Percentiles rank a stretch among this genome's conserved stretches.
phyloP scores from a whole-genome alignment of 2,888 invertebrate genomes.

The Spialia ferax region DNA sequence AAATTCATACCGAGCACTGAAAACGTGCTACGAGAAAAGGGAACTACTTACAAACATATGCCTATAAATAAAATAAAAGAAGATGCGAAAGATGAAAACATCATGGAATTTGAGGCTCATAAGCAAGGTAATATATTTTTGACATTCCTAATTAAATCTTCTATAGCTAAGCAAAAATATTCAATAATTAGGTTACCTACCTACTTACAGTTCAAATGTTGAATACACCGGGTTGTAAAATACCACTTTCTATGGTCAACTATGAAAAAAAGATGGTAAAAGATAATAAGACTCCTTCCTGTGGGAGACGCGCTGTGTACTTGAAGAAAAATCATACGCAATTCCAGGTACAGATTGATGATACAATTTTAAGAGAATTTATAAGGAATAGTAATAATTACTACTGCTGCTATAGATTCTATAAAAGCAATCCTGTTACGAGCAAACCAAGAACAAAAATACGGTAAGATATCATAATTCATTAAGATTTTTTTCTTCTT shows the following conservation, averaged over 20 bases:
- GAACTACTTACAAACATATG: conserved; percentile 59
- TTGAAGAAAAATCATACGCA: conserved; percentile 58
- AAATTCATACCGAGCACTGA: conserved; percentile 35
- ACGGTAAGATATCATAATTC: conserved; percentile 45
- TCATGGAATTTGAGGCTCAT: conserved; percentile 55
- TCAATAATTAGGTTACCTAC: conserved; percentile 10
- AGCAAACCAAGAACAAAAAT: conserved; percentile 49
- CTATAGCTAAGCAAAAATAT: not conserved
- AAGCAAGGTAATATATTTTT: conserved; percentile 53
- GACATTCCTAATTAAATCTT: too few relatives aligned
- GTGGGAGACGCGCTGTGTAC: conserved; percentile 68
- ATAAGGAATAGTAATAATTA: conserved; percentile 55
- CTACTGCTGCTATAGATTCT: conserved; percentile 69
- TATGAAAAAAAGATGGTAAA: conserved; percentile 53
- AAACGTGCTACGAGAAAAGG: conserved; percentile 32
- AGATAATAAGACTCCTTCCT: conserved; percentile 49
- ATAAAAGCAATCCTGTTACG: conserved; percentile 47
- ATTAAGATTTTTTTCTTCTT: not conserved
- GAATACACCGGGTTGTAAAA: conserved; percentile 69
- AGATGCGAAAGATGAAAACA: conserved; percentile 50
- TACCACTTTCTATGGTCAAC: conserved; percentile 60
- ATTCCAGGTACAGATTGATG: conserved; percentile 62
- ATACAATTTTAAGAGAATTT: conserved; percentile 56
- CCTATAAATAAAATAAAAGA: conserved; percentile 59
- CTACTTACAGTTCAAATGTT: conserved; percentile 61